A percentile compares a stretch with the other conserved stretches of the same genome.
Evolutionary conservation across 1,140 invertebrate species (phyloP).

Genomic region (Cryptotermes secundus): DNA sequence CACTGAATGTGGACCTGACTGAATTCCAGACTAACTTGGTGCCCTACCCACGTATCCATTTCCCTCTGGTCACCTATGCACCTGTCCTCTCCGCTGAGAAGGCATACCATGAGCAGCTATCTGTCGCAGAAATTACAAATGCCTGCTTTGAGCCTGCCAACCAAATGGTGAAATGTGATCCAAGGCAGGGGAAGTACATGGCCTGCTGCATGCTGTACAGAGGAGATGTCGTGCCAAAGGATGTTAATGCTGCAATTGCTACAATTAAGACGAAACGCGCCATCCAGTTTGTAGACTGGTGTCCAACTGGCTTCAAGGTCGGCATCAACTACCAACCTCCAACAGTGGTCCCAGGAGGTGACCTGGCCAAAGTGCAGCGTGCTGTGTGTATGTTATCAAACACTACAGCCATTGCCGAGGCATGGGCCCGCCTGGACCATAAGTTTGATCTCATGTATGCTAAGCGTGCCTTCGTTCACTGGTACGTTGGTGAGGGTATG

Average conservation of each 20-base stretch:
- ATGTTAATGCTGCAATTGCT: slow-evolving; percentile 80
- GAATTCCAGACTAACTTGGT: slow-evolving; percentile 85
- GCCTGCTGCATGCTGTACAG: slow-evolving; percentile 79
- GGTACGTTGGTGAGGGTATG: slow-evolving; percentile 75
- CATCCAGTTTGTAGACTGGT: slow-evolving; percentile 91
- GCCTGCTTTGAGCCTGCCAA: slow-evolving; percentile 87
- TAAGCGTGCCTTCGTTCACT: slow-evolving; percentile 77
- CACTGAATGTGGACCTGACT: slow-evolving; percentile 72
- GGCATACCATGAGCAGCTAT: slow-evolving; percentile 81
- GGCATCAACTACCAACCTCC: slow-evolving; percentile 80
- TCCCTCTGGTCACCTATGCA: slow-evolving; percentile 81
- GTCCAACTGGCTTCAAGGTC: slow-evolving; percentile 83
- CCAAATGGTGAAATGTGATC: slow-evolving; percentile 93
- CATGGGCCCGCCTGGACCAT: slow-evolving; percentile 75
- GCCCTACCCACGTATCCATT: slow-evolving; percentile 81
- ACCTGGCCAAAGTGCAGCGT: slow-evolving; percentile 72
- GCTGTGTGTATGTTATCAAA: slow-evolving; percentile 79
- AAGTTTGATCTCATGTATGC: slow-evolving; percentile 84
- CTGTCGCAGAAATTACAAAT: slow-evolving; percentile 85
- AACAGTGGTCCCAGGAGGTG: slow-evolving; percentile 79
- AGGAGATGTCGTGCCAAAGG: slow-evolving; percentile 60
- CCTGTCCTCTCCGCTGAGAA: slow-evolving; percentile 84
- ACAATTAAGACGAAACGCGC: slow-evolving; percentile 81
- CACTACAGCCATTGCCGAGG: slow-evolving; percentile 79
- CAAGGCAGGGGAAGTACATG: slow-evolving; percentile 88